These are phyloP conservation scores for Gambusia yucatana DNA, from an alignment of 2,797 vertebrate genomes.

Conservation along the genomic window DNA sequence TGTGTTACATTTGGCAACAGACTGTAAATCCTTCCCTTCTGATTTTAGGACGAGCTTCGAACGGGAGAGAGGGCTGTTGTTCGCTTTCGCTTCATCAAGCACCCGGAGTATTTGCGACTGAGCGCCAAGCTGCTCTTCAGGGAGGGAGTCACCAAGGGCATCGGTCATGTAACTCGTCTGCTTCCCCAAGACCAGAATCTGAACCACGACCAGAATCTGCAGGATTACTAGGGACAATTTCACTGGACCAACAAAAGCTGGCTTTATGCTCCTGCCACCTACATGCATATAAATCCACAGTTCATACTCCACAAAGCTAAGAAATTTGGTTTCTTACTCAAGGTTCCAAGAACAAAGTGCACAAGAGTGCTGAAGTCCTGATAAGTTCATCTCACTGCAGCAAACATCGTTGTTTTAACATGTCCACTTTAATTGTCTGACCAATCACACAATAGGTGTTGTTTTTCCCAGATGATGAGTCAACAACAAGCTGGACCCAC, in stretches of 20 bases:
- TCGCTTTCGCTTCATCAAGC: slow-evolving; percentile 95
- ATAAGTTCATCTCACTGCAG: background rate
- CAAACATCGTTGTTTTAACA: background rate
- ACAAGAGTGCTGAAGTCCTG: background rate
- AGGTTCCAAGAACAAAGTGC: background rate
- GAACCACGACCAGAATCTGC: slow-evolving; percentile 60
- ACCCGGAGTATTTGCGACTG: slow-evolving; percentile 94
- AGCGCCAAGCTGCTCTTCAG: slow-evolving; percentile 97
- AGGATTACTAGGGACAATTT: slow-evolving; percentile 28
- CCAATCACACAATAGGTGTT: background rate
- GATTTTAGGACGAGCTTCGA: slow-evolving; percentile 89
- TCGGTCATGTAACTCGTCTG: slow-evolving; percentile 92
- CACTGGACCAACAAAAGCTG: background rate
- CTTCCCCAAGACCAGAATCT: slow-evolving; percentile 81
- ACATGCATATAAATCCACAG: background rate
- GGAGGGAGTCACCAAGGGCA: slow-evolving; percentile 97
- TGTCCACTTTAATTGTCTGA: background rate
- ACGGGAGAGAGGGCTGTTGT: slow-evolving; percentile 95
- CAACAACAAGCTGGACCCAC: background rate
- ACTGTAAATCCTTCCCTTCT: background rate
- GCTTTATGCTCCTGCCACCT: background rate
- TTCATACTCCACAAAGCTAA: background rate
- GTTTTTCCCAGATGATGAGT: background rate
- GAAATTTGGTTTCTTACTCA: background rate
- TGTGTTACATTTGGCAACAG: background rate